These are phyloP conservation scores for Platycercus adscitus DNA, from an alignment of 2,113 vertebrate genomes.

Conservation along the genomic window DNA sequence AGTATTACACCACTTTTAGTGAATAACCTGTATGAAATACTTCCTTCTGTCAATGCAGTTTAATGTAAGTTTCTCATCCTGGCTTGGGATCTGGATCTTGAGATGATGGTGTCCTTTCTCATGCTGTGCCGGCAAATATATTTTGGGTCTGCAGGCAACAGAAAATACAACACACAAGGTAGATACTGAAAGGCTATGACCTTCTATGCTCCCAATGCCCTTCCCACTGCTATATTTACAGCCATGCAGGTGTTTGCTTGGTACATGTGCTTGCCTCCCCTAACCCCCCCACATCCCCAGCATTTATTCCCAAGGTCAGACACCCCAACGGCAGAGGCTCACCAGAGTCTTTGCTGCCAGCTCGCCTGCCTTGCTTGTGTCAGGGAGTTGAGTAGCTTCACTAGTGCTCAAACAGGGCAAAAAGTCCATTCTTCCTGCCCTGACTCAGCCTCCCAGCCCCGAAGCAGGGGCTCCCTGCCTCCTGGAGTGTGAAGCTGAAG, in stretches of 20 bases:
- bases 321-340: not conserved
- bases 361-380: not conserved
- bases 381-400: not conserved
- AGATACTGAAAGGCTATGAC: not conserved
- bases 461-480: not conserved
- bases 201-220: not conserved
- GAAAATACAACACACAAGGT: not conserved
- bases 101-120: not conserved
- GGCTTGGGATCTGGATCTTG: not conserved
- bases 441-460: not conserved
- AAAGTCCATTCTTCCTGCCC: not conserved
- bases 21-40: not conserved
- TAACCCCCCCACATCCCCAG: not conserved
- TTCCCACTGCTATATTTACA: not conserved
- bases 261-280: not conserved
- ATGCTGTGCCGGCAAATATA: not conserved
- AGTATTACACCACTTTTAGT: not conserved
- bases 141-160: not conserved
- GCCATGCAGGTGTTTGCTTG: not conserved
- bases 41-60: not conserved
- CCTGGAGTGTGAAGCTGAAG: not conserved
- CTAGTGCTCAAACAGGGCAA: not conserved
- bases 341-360: not conserved
- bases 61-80: not conserved
- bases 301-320: not conserved